phyloP scores from a whole-genome alignment of 2,888 invertebrate species.

The Troides helena region DNA sequence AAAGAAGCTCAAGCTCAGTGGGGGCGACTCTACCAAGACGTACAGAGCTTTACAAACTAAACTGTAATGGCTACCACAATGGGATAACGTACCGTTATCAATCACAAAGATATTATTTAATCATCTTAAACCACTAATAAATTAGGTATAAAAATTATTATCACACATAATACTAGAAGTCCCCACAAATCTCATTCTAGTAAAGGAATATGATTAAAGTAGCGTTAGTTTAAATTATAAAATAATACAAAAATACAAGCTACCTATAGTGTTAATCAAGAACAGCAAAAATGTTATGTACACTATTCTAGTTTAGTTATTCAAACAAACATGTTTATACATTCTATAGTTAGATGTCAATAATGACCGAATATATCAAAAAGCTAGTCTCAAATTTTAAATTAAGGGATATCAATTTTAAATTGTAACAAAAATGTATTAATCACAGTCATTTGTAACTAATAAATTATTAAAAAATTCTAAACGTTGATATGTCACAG shows the following conservation, averaged over 20 bases:
- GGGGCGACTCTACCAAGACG: no score
- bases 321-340: conserved; percentile 12
- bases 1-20: no score
- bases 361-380: conserved; percentile 62
- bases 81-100: conserved; percentile 17
- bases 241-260: conserved; percentile 22
- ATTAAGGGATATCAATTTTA: background rate
- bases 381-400: conserved; percentile 73
- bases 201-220: conserved; percentile 71
- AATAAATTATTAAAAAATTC: background rate
- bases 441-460: background rate
- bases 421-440: background rate
- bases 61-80: background rate
- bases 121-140: background rate
- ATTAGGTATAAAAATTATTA: background rate
- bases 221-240: conserved; percentile 35
- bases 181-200: conserved; percentile 45
- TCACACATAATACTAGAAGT: background rate
- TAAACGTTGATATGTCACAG: background rate
- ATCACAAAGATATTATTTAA: background rate
- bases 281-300: conserved; percentile 7
- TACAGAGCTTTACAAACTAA: no score
- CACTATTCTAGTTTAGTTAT: conserved; percentile 16
- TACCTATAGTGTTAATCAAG: conserved; percentile 10
- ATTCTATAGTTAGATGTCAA: conserved; percentile 23